Evolutionary conservation across 2,113 vertebrate species (phyloP).

Genomic region (Lasiurus borealis): DNA sequence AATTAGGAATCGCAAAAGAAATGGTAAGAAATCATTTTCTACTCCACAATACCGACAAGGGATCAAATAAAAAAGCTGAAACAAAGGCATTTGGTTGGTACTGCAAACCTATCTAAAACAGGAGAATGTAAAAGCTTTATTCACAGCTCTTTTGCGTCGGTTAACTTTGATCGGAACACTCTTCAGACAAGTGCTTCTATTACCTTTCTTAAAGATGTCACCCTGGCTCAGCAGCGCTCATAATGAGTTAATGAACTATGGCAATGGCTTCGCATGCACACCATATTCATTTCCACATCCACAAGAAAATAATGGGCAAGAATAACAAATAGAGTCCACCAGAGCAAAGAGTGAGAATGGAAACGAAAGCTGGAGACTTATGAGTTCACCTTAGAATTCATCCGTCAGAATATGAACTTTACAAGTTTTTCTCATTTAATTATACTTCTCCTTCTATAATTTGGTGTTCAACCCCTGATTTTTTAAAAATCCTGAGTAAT

Average conservation of each 20-base stretch:
- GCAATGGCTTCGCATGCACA: conserved; percentile 64
- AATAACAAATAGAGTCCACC: conserved; percentile 47
- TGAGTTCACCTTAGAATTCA: conserved; percentile 40
- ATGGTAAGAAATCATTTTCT: neutral
- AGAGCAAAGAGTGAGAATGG: neutral
- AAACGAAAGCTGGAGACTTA: conserved; percentile 61
- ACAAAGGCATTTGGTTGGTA: neutral
- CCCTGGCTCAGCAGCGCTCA: conserved; percentile 50
- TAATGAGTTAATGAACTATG: conserved; percentile 66
- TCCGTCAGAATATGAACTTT: neutral
- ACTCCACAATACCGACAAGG: neutral
- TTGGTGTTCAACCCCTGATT: conserved; percentile 2
- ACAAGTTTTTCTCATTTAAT: neutral
- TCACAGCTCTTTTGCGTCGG: neutral
- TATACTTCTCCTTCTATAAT: conserved; percentile 45
- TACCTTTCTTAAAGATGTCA: conserved; percentile 67
- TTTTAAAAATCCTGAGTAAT: conserved; percentile 31
- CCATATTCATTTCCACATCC: conserved; percentile 38
- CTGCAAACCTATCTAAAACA: neutral
- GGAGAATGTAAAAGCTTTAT: neutral
- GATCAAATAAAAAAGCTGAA: neutral
- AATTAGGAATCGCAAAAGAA: neutral
- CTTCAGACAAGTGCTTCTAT: conserved; percentile 60
- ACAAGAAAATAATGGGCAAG: conserved; percentile 50
- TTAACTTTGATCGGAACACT: conserved; percentile 58